Conservation (phyloP, 2,113 vertebrate genomes). For the Jaculus jaculus region DNA sequence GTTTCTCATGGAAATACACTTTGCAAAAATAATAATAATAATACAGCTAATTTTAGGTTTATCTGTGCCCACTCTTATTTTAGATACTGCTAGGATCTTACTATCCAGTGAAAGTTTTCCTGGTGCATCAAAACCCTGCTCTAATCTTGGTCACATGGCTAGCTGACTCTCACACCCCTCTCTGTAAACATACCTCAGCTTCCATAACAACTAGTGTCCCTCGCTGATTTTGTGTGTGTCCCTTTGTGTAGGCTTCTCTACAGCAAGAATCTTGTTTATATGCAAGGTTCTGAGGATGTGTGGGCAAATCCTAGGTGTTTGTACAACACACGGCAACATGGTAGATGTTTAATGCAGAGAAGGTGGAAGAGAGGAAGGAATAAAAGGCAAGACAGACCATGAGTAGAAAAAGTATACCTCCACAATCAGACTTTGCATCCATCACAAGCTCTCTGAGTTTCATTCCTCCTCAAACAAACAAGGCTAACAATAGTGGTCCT, state of each 20-base stretch:
- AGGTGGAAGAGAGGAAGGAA: background rate
- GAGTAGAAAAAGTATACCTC: background rate
- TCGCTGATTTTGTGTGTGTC: background rate
- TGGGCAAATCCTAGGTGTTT: background rate
- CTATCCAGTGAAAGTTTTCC: background rate
- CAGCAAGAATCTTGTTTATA: background rate
- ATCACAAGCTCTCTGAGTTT: background rate
- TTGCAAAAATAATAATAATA: background rate
- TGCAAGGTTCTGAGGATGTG: background rate
- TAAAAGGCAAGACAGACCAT: background rate
- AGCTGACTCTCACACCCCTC: background rate
- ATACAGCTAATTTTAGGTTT: background rate
- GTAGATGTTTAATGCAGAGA: background rate
- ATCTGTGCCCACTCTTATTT: background rate
- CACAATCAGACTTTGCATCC: background rate
- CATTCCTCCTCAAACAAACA: background rate
- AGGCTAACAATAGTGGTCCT: background rate
- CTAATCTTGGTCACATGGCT: background rate
- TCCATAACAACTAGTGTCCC: background rate
- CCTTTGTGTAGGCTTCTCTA: background rate
- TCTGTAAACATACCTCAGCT: background rate
- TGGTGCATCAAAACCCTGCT: background rate
- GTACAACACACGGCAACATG: rapidly evolving
- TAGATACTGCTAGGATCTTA: background rate
- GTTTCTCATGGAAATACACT: slow-evolving; percentile 15